Evolutionary conservation across 1,140 invertebrate genomes (phyloP).

Genomic region (Brachionus paranguensis): DNA sequence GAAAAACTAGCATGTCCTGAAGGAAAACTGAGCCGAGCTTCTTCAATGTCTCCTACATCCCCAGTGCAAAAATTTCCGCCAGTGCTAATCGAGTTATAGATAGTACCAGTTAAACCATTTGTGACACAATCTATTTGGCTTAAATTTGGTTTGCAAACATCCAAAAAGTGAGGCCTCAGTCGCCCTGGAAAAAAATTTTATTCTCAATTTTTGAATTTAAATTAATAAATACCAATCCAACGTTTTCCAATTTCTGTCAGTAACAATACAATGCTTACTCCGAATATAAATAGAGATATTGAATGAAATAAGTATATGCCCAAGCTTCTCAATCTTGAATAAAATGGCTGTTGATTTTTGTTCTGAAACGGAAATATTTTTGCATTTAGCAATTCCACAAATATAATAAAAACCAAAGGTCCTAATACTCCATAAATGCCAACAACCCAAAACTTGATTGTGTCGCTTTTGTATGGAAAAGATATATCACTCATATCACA

Average conservation of each 20-base stretch:
- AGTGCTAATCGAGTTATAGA: slow-evolving; percentile 48
- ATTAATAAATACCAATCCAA: slow-evolving; percentile 48
- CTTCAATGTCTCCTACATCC: slow-evolving; percentile 41
- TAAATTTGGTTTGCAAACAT: slow-evolving; percentile 58
- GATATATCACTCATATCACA: slow-evolving; percentile 29
- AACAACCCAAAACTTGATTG: slow-evolving; percentile 13
- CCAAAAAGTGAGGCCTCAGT: slow-evolving; percentile 83
- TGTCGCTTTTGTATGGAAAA: slow-evolving; percentile 21
- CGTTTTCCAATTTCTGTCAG: slow-evolving; percentile 85
- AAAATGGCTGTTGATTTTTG: not conserved
- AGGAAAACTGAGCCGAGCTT: slow-evolving; percentile 58
- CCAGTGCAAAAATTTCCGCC: slow-evolving; percentile 52
- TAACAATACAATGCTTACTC: not conserved
- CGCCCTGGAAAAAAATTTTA: slow-evolving; percentile 60
- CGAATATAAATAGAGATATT: slow-evolving; percentile 31
- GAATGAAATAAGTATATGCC: slow-evolving; percentile 33
- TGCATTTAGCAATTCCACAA: slow-evolving; percentile 21
- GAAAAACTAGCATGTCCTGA: slow-evolving; percentile 62
- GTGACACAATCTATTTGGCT: slow-evolving; percentile 42
- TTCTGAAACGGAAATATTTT: slow-evolving; percentile 34
- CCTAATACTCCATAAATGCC: not conserved
- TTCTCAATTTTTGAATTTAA: not conserved
- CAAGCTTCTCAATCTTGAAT: not conserved
- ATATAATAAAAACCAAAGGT: not conserved
- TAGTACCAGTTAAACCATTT: slow-evolving; percentile 2